Evolutionary conservation across 2,113 vertebrate genomes (phyloP), one percentile per base, ranked within the genome.

Genomic region (Brachypteracias leptosomus): DNA sequence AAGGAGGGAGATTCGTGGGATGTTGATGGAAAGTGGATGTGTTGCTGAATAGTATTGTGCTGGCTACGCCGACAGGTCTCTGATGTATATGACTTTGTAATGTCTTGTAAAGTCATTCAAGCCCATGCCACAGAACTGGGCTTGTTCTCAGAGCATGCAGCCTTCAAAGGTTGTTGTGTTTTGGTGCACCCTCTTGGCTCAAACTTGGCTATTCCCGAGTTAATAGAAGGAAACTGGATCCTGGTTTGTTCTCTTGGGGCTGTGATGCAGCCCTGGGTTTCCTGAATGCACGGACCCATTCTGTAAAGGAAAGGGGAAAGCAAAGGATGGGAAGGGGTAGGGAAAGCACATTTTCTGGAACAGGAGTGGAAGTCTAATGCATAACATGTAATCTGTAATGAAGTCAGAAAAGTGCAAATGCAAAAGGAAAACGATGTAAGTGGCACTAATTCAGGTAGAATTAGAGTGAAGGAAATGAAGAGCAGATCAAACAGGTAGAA

Each of bases 251-350:
- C 42, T 21, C 33, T n/a, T 4, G 4, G 29, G 13, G 12, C 9
- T 5, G 4, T 14, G 35, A 12, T 19, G 13, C 33, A 85, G 29
- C 10, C 2, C 0, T 1, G 6, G 13, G 25, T 38, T 85, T 52
- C 10, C 8, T 1, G 1, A 55, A 47, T 1, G 1, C 29, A 6
- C 2, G 3, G 31, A 57, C 7, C 10, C 28, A 0, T 8, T 14
- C 25, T 22, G 14, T 16, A 62, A 66, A 59, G 29, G 38, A 29
- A 65, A 29, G 29, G 62, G 38, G 46, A 66, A 89, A 68, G 68
- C 16, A 83, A 80, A 77, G 19, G 15, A 8, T 38, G 26, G 51
- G 38, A 80, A 87, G 52, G 12, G 35, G 13, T 3, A 58, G 40
- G 54, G 63, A 78, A 89, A 83, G 28, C 16, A 16, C 7, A 2